Conservation (phyloP, 2,888 invertebrate genomes). For the Sphinx pinastri region DNA sequence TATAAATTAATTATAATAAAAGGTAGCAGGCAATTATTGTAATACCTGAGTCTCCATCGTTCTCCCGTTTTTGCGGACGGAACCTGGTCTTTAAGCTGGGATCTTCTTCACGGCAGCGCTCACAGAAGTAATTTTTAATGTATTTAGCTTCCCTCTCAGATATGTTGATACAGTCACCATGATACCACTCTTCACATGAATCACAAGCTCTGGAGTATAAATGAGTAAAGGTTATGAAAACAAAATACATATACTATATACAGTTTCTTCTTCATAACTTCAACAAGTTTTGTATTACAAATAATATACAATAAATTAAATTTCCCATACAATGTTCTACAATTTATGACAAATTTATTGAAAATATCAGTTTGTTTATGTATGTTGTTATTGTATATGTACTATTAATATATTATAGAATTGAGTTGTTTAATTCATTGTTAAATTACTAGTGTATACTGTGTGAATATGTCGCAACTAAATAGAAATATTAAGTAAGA, state of each 20-base stretch:
- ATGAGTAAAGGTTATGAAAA: background rate
- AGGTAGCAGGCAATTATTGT: background rate
- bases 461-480: conserved; percentile 30
- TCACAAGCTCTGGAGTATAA: conserved; percentile 92
- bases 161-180: conserved; percentile 98
- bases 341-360: no score
- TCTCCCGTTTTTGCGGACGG: conserved; percentile 78
- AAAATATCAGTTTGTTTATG: no score
- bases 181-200: conserved; percentile 99
- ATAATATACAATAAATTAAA: no score
- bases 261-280: no score
- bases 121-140: conserved; percentile 97
- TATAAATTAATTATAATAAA: no score
- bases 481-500: conserved; percentile 35
- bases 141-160: conserved; percentile 96
- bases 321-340: no score
- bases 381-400: no score
- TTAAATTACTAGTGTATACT: no score
- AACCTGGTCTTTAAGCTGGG: conserved; percentile 87
- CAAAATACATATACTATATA: background rate
- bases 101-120: conserved; percentile 92
- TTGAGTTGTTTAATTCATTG: no score
- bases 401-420: no score
- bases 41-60: conserved; percentile 71
- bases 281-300: no score